Evolutionary conservation across 2,888 invertebrate species (phyloP).

Genomic region (Parelbella ahira): DNA sequence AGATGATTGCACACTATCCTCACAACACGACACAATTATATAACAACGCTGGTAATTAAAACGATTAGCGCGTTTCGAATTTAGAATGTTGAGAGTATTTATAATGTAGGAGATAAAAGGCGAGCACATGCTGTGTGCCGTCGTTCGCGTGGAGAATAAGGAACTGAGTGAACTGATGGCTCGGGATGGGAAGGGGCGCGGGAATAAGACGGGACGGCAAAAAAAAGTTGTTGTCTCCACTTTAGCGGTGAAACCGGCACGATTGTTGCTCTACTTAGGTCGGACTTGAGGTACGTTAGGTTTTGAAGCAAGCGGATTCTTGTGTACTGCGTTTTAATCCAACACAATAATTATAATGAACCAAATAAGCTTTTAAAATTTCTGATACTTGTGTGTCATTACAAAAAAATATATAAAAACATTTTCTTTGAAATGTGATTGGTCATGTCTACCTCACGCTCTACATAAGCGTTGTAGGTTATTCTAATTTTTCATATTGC

Average conservation of each 20-base stretch:
- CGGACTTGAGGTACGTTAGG: conserved; percentile 2
- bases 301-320: not conserved
- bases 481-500: no score
- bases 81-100: conserved; percentile 2
- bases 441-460: no score
- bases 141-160: conserved; percentile 62
- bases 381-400: no score
- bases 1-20: conserved; percentile 12
- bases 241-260: conserved; percentile 43
- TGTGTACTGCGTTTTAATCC: not conserved
- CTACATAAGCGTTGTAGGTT: no score
- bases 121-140: conserved; percentile 58
- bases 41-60: not conserved
- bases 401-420: no score
- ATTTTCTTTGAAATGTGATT: no score
- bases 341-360: no score
- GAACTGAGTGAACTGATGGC: conserved; percentile 53
- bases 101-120: conserved; percentile 28
- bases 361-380: no score
- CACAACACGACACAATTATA: conserved; percentile 1
- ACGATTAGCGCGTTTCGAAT: not conserved
- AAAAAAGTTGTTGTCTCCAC: conserved; percentile 72
- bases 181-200: conserved; percentile 62
- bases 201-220: conserved; percentile 67
- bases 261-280: conserved; percentile 55